Percentiles rank a stretch among this genome's conserved stretches.
These are phyloP conservation scores for Fregata magnificens DNA, from an alignment of 2,113 vertebrate species.

Conservation along the genomic window DNA sequence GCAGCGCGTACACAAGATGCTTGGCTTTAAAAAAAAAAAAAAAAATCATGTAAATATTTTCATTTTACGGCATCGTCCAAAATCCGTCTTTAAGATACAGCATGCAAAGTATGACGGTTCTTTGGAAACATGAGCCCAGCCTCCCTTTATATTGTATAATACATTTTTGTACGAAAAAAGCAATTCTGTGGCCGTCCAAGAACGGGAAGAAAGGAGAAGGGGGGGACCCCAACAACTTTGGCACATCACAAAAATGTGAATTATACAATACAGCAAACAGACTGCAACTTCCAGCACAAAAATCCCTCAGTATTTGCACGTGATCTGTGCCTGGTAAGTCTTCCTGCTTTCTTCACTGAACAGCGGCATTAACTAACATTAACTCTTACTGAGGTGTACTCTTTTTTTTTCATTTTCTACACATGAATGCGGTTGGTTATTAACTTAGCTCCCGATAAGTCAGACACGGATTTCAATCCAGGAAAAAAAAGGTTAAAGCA, in stretches of 20 bases:
- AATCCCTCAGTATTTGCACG: background rate
- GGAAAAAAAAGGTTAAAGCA: background rate
- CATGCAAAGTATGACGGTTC: background rate
- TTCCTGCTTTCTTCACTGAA: background rate
- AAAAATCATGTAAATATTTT: background rate
- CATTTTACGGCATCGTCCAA: background rate
- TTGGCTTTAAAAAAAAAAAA: background rate
- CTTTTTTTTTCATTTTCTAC: background rate
- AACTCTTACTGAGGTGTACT: background rate
- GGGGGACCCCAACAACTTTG: background rate
- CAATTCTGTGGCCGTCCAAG: background rate
- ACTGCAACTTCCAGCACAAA: background rate
- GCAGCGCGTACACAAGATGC: rapidly evolving
- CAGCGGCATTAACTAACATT: background rate
- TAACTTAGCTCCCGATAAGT: background rate
- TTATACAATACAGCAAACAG: background rate
- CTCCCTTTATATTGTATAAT: too few relatives aligned
- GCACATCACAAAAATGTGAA: background rate
- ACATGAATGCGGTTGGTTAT: background rate
- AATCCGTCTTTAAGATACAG: background rate
- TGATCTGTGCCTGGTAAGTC: background rate
- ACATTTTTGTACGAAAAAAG: background rate
- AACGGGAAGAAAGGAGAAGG: background rate
- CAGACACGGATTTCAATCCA: background rate
- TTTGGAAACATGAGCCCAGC: background rate